Evolutionary conservation across 2,797 vertebrate species (phyloP), one percentile per base, ranked within the genome.

Genomic region (Lepilemur ruficaudatus): DNA sequence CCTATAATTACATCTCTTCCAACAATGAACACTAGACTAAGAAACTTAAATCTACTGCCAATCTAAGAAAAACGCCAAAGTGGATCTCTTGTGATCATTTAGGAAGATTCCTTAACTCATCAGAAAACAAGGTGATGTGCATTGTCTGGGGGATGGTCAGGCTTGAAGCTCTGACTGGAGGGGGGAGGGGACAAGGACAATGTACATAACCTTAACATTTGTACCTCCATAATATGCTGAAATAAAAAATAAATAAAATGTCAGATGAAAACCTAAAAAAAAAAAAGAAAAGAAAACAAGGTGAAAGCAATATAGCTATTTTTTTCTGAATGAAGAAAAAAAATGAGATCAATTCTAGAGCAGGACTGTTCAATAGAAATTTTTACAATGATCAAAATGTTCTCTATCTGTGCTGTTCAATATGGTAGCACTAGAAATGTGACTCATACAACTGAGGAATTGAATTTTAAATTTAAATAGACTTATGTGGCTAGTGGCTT

Each of bases 271-370:
- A 38, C 38, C 38, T 38, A 38, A 38, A 38, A 38, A 38, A 38
- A 38, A 2, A 38, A 38, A 38, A 38, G n/a, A 38, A 38, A 38
- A 4, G 38, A 38, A 38, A 38, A 70, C 50, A 78, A 72, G 57
- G 35, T 50, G 28, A 95, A 94, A 87, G 48, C 75, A 67, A 96
- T 52, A 57, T 82, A 75, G 57, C 46, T 2, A 73, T 76, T 92
- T 79, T 79, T 30, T 85, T 79, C 70, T 76, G 15, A 78, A 32
- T 22, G 4, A 75, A 78, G n/a, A 79, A 93, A 67, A 86, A 23
- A 72, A 57, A 38, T 32, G 41, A 86, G 57, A 73, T 67, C 28
- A n/a, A 94, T 89, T 89, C 30, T 38, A 92, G n/a, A 79, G 48
- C 57, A 69, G 43, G 5, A 48, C 30, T 93, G 0, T 67, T 41